Conservation (phyloP, 2,113 vertebrate genomes). For the Camelus bactrianus region DNA sequence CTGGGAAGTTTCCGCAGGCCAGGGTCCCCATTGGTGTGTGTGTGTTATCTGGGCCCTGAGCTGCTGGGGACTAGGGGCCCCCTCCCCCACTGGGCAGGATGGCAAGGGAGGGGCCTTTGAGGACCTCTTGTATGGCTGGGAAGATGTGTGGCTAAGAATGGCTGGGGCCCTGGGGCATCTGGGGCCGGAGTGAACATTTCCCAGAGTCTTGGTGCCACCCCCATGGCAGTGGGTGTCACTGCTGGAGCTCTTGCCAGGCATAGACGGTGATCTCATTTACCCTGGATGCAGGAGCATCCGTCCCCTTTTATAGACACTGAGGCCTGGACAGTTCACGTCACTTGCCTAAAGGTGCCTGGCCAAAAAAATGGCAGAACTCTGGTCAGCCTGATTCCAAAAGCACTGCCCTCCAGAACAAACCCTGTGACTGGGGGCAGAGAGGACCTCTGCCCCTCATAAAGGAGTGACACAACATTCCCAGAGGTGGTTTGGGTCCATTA, state of each 20-base stretch:
- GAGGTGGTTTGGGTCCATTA: not conserved
- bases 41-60: slow-evolving; percentile 5
- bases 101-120: not conserved
- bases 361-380: not conserved
- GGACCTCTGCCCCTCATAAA: not conserved
- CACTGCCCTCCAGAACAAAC: not conserved
- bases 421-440: not conserved
- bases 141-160: slow-evolving; percentile 16
- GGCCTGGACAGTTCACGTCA: not conserved
- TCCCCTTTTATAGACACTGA: not conserved
- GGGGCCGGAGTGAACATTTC: not conserved
- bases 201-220: not conserved
- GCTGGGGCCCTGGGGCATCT: not conserved
- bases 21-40: not conserved
- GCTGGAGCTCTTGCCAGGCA: not conserved
- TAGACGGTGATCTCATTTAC: not conserved
- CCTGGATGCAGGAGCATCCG: fast-evolving
- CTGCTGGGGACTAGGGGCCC: not conserved
- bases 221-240: not conserved
- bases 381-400: not conserved
- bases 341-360: not conserved
- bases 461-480: not conserved
- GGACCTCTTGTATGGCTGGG: not conserved
- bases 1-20: slow-evolving; percentile 73
- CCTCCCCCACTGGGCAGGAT: not conserved